A percentile compares a stretch with the other conserved stretches of the same genome.
These are phyloP conservation scores for Myzus persicae DNA, from an alignment of 1,140 invertebrate genomes.

Conservation along the genomic window DNA sequence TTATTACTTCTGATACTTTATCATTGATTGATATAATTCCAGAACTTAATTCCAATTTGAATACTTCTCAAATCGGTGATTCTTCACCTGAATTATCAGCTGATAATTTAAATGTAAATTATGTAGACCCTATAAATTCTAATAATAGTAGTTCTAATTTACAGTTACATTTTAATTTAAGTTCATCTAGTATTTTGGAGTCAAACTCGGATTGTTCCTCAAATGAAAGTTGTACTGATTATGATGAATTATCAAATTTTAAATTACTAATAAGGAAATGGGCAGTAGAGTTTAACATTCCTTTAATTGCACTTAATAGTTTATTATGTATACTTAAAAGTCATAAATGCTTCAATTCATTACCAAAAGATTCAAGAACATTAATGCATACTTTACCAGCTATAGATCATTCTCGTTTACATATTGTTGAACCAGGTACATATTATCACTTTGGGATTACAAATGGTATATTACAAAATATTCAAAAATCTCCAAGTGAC, in stretches of 20 bases:
- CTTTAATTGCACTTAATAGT: neutral
- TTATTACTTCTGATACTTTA: too few species aligned
- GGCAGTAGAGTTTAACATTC: neutral
- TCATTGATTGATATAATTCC: too few species aligned
- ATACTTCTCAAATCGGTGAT: too few species aligned
- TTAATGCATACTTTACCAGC: neutral
- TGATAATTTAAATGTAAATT: too few species aligned
- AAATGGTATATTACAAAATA: conserved; percentile 1
- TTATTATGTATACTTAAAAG: neutral
- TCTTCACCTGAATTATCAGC: too few species aligned
- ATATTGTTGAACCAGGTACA: neutral
- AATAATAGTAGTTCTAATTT: too few species aligned
- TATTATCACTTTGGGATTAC: neutral
- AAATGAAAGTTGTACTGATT: neutral
- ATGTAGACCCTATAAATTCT: too few species aligned
- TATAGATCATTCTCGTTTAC: neutral
- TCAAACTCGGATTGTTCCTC: too few species aligned
- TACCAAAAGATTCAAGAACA: neutral
- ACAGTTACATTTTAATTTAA: too few species aligned
- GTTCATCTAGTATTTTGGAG: too few species aligned
- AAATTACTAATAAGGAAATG: neutral
- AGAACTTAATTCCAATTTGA: too few species aligned
- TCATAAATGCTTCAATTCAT: neutral
- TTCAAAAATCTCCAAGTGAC: neutral
- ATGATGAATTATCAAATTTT: neutral